These are phyloP conservation scores for Neoaliturus tenellus DNA, from an alignment of 2,888 invertebrate species.

Conservation along the genomic window DNA sequence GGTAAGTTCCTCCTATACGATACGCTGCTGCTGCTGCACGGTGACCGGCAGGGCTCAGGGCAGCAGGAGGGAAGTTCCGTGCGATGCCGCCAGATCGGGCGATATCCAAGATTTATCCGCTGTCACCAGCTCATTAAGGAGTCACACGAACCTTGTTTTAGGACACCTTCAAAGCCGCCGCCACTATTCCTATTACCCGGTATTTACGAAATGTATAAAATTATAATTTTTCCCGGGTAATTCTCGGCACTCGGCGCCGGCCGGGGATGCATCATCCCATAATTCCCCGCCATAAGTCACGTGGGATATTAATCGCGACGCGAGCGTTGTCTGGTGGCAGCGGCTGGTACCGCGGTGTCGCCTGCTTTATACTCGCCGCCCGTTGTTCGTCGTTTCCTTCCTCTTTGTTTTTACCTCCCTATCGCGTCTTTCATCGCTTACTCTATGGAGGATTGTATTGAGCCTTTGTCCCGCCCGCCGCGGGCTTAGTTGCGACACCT, in stretches of 20 bases:
- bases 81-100: background rate
- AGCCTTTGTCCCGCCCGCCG: constrained; percentile 40
- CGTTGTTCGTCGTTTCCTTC: constrained; percentile 45
- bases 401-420: constrained; percentile 42
- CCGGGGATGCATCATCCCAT: background rate
- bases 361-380: constrained; percentile 46
- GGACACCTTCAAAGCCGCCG: constrained; percentile 44
- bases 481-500: background rate
- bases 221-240: constrained; percentile 37
- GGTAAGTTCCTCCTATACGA: too few species aligned
- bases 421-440: constrained; percentile 45
- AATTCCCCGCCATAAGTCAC: constrained; percentile 30
- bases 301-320: constrained; percentile 1
- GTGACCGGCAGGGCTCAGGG: background rate
- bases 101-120: constrained; percentile 34
- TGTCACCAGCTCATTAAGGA: constrained; percentile 39
- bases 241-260: constrained; percentile 6
- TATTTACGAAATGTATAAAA: constrained; percentile 48
- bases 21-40: too few species aligned
- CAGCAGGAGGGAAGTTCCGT: background rate
- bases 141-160: constrained; percentile 47
- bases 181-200: constrained; percentile 50
- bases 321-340: background rate
- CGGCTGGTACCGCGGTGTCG: background rate
- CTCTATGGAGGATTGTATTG: constrained; percentile 27